Conservation (phyloP, 2,113 vertebrate species). For the Lepisosteus oculatus region DNA sequence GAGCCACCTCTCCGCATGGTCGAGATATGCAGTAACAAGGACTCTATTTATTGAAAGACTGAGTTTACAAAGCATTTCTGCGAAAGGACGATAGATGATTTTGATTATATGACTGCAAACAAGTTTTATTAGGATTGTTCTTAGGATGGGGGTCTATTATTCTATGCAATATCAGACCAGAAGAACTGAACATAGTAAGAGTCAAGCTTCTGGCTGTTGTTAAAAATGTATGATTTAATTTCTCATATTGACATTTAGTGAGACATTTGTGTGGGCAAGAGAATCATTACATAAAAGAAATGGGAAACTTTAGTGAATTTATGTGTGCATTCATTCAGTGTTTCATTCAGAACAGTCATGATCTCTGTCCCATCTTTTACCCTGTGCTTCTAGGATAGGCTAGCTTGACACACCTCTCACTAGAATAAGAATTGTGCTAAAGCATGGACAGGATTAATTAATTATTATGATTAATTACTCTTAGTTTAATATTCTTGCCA, state of each 20-base stretch:
- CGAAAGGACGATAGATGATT: constrained; percentile 33
- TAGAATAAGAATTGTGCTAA: no score
- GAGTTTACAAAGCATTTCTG: constrained; percentile 1
- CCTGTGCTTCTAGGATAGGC: no score
- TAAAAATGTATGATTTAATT: not conserved
- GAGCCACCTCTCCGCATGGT: not conserved
- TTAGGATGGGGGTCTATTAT: not conserved
- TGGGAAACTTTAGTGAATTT: no score
- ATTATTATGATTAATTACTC: no score
- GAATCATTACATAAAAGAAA: no score
- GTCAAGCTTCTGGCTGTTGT: constrained; percentile 17
- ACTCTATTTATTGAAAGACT: constrained; percentile 1
- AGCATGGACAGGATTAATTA: no score
- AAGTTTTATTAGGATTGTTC: not conserved
- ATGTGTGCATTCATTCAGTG: not conserved
- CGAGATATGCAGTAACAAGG: not conserved
- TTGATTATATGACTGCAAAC: not conserved
- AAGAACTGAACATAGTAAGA: constrained; percentile 19
- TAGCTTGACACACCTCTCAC: no score
- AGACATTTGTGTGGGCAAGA: no score
- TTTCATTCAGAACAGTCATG: not conserved
- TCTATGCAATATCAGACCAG: not conserved
- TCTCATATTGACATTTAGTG: no score
- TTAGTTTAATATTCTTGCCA: no score
- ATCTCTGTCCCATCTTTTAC: no score